These are phyloP conservation scores for Zaprionus lineosus DNA, from an alignment of 2,888 invertebrate species.

Conservation along the genomic window DNA sequence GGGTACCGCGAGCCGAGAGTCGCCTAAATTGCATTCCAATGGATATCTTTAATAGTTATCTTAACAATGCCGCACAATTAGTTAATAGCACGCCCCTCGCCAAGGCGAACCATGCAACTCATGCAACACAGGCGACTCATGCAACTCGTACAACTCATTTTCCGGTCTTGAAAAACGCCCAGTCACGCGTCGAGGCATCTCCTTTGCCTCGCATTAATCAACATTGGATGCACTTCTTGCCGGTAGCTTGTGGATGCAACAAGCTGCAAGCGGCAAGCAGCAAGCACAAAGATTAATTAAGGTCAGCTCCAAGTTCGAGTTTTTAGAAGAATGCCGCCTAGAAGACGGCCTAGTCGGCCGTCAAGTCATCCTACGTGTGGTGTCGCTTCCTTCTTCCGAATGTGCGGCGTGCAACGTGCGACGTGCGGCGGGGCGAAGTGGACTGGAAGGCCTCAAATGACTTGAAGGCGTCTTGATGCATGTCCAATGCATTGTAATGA, in stretches of 20 bases:
- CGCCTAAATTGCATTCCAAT: constrained; percentile 47
- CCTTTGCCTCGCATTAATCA: constrained; percentile 62
- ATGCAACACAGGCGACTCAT: no score
- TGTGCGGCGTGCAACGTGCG: constrained; percentile 4
- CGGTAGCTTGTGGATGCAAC: constrained; percentile 33
- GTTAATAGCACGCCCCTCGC: constrained; percentile 48
- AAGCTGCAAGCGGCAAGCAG: constrained; percentile 15
- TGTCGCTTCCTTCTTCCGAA: constrained; percentile 33
- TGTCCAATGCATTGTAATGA: constrained; percentile 80
- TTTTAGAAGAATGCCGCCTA: constrained; percentile 63
- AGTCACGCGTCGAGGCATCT: constrained; percentile 61
- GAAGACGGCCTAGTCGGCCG: constrained; percentile 8
- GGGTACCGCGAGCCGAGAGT: constrained; percentile 24
- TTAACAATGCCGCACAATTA: constrained; percentile 64
- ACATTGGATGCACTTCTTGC: constrained; percentile 57
- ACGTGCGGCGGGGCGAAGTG: no score
- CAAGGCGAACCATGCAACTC: constrained; percentile 52
- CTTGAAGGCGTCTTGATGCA: constrained; percentile 74
- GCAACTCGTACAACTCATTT: constrained; percentile 65
- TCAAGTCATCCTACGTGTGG: constrained; percentile 46
- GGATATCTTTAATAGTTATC: constrained; percentile 29
- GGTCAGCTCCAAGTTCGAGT: constrained; percentile 58
- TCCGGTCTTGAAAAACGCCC: constrained; percentile 59
- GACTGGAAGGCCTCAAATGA: no score
- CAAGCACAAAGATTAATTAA: constrained; percentile 67